These are phyloP conservation scores for Amiota minor DNA, from an alignment of 2,888 invertebrate species.

Conservation along the genomic window DNA sequence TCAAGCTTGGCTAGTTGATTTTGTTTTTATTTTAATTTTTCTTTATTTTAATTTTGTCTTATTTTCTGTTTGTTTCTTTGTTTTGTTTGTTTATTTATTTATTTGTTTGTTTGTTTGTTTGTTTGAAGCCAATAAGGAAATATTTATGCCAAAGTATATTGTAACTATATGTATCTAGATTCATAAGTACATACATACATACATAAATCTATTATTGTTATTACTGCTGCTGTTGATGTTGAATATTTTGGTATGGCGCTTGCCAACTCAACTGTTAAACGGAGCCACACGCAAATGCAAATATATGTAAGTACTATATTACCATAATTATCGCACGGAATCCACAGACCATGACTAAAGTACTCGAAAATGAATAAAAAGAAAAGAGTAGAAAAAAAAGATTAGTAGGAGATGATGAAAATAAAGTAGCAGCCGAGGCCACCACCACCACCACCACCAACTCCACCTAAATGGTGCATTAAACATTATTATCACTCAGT, in stretches of 20 bases:
- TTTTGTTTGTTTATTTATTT: not conserved
- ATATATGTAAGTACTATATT: slow-evolving; percentile 46
- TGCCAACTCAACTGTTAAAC: slow-evolving; percentile 64
- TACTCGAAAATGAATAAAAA: slow-evolving; percentile 43
- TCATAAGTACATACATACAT: not conserved
- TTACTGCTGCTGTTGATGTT: not conserved
- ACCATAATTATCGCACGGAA: slow-evolving; percentile 65
- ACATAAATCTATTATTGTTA: not conserved
- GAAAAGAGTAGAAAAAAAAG: too few relatives aligned
- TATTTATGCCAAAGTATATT: not conserved
- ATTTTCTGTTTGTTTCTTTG: not conserved
- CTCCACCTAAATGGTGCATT: too few relatives aligned
- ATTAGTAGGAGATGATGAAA: too few relatives aligned
- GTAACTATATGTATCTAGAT: not conserved
- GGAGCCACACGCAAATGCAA: slow-evolving; percentile 67
- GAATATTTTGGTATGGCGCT: slow-evolving; percentile 48
- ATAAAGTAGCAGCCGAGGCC: too few relatives aligned
- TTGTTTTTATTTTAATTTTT: not conserved
- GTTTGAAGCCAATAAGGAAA: not conserved
- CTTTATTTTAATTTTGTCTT: not conserved
- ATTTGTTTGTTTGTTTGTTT: not conserved
- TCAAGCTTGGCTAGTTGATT: not conserved
- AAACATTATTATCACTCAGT: not conserved
- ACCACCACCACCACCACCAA: too few relatives aligned
- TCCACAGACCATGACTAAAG: slow-evolving; percentile 64